A percentile compares a stretch with the other conserved stretches of the same genome.
Conservation (phyloP, 2,113 vertebrate species). For the Cichladusa arquata region DNA sequence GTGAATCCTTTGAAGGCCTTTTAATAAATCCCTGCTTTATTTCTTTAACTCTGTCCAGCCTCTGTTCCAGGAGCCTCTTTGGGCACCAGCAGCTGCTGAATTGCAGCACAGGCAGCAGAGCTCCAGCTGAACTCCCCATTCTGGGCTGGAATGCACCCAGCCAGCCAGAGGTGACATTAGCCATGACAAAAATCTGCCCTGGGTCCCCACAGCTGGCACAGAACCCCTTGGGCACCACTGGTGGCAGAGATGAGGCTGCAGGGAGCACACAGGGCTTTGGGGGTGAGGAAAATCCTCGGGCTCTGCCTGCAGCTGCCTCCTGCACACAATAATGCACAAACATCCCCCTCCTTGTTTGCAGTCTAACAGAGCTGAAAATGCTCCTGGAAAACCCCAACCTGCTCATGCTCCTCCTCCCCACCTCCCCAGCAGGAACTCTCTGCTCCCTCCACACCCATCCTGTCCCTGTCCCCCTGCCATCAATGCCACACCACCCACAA, state of each 20-base stretch:
- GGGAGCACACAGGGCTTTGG: not conserved
- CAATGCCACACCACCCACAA: not conserved
- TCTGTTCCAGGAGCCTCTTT: not conserved
- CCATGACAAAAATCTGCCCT: not conserved
- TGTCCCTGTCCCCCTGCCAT: not conserved
- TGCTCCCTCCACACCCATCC: not conserved
- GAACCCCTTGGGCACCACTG: not conserved
- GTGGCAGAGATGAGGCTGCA: not conserved
- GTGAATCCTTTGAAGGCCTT: not conserved
- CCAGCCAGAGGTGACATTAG: not conserved
- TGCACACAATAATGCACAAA: not conserved
- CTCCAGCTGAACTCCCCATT: not conserved
- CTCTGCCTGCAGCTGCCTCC: not conserved
- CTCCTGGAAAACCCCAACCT: not conserved
- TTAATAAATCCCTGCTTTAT: not conserved
- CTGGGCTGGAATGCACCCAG: not conserved
- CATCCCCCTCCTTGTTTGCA: rapidly evolving
- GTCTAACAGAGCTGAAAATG: not conserved
- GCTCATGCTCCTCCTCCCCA: not conserved
- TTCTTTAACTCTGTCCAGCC: not conserved
- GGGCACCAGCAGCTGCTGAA: not conserved
- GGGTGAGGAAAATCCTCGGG: not conserved
- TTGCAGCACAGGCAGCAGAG: not conserved
- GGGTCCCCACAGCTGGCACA: not conserved
- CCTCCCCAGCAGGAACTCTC: rapidly evolving